Evolutionary conservation across 2,113 vertebrate species (phyloP), one percentile per base, ranked within the genome.

Genomic region (Dinomys branickii): DNA sequence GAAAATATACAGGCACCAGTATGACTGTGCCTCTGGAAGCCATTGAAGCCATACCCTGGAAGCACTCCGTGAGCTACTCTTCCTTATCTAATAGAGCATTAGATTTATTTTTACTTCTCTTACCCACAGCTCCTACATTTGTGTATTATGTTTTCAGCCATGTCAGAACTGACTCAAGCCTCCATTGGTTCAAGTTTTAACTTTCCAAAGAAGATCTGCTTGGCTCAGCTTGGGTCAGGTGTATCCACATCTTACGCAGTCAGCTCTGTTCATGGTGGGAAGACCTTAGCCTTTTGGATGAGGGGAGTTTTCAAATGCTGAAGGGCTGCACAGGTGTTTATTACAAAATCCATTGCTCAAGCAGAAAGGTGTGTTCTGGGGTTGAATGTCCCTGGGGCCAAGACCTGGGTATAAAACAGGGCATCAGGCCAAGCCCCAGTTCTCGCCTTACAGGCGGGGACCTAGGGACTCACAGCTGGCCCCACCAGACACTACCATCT

Each of bases 401-500:
- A 77, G 65, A 13, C 61, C 30, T 24, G 67, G 73, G 10, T 52
- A 52, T 61, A 88, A 96, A 88, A 56, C 33, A 38, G 22, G 67
- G 85, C 87, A 90, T 16, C 11, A 28, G 83, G 73, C 89, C 78
- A 88, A 67, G 52, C 28, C 7, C 77, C 1, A 5, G 41, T 82
- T 92, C 63, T 84, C 75, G 59, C 88, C 75, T 95, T 61, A 22
- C 20, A 90, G 88, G 12, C 8, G 44, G 35, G 65, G 30, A 78
- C 83, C 30, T 30, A 0, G 30, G 81, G 85, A 63, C 82, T 85
- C 88, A 83, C 71, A 87, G 88, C 44, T 85, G 85, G 92, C 78
- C 50, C 83, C 59, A 61, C 91, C 90, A 96, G 94, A 90, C 1
- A 2, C 54, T 1, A 3, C 90, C 95, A 94, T 82, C 88, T 96